Percentiles rank a stretch among this genome's conserved stretches.
Evolutionary conservation across 2,797 vertebrate species (phyloP).

Genomic region (Crax fasciolata): DNA sequence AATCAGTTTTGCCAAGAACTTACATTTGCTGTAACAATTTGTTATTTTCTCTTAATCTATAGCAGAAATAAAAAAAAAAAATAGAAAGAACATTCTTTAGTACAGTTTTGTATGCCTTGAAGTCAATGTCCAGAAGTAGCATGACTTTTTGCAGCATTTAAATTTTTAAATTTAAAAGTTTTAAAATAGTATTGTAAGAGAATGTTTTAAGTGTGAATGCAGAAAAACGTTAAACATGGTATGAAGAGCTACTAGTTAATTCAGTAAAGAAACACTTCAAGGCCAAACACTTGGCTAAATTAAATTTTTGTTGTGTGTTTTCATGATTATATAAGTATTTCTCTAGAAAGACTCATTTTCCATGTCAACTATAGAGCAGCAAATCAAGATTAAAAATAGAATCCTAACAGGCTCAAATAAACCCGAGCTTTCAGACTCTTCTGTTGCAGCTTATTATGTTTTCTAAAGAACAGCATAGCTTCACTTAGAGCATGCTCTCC

Average conservation of each 20-base stretch:
- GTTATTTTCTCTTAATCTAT: neutral
- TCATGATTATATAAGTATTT: neutral
- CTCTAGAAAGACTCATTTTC: neutral
- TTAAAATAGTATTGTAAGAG: neutral
- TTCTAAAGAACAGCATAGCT: neutral
- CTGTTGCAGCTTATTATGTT: neutral
- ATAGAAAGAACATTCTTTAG: neutral
- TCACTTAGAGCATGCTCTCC: neutral
- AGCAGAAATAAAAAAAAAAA: neutral
- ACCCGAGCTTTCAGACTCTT: neutral
- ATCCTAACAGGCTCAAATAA: neutral
- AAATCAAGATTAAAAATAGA: neutral
- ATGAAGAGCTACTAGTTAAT: neutral
- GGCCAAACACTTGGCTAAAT: neutral
- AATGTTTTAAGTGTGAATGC: neutral
- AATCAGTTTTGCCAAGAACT: conserved; percentile 1
- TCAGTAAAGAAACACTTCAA: neutral
- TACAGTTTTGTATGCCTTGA: neutral
- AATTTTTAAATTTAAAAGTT: neutral
- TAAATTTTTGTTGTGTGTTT: neutral
- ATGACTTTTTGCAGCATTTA: neutral
- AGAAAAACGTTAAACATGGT: neutral
- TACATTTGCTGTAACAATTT: neutral
- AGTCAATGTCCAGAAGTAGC: neutral
- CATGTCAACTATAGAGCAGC: neutral